Evolutionary conservation across 2,888 invertebrate genomes (phyloP).

Genomic region (Xiphydria camelus): DNA sequence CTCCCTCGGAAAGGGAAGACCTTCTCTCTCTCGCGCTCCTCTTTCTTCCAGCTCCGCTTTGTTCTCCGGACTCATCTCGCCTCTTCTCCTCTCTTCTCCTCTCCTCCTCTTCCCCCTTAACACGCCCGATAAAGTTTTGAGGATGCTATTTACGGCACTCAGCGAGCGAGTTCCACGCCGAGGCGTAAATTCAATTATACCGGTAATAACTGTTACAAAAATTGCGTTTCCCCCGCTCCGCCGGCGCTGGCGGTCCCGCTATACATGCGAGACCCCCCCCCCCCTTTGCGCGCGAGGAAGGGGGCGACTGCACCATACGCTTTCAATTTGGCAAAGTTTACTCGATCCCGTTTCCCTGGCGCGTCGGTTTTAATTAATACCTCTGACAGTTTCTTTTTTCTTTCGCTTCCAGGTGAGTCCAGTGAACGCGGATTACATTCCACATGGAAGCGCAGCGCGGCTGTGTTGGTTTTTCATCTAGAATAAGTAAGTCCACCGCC

Average conservation of each 20-base stretch:
- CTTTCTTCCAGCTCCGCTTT: not conserved
- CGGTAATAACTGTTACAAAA: not conserved
- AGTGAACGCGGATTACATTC: too few species aligned
- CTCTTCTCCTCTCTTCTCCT: not conserved
- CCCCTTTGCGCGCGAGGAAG: too few species aligned
- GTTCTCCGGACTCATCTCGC: too few species aligned
- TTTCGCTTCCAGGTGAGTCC: not conserved
- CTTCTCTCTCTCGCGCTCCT: not conserved
- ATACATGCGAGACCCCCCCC: too few species aligned
- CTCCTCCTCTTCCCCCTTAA: not conserved
- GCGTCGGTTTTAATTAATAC: conserved; percentile 2
- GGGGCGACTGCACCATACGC: not conserved
- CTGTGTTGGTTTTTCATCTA: not conserved
- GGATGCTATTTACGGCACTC: not conserved
- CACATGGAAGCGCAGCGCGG: too few species aligned
- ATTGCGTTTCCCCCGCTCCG: not conserved
- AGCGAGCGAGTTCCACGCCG: not conserved
- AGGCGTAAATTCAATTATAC: not conserved
- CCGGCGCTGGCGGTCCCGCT: too few species aligned
- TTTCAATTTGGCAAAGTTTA: not conserved
- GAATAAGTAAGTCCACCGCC: not conserved
- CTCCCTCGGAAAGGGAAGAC: too few species aligned
- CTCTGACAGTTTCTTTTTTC: not conserved
- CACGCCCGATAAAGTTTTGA: not conserved
- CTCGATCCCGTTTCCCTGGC: not conserved